A percentile compares a stretch with the other conserved stretches of the same genome.
These are phyloP conservation scores for Brachionus manjavacas DNA, from an alignment of 1,140 invertebrate genomes.

Conservation along the genomic window DNA sequence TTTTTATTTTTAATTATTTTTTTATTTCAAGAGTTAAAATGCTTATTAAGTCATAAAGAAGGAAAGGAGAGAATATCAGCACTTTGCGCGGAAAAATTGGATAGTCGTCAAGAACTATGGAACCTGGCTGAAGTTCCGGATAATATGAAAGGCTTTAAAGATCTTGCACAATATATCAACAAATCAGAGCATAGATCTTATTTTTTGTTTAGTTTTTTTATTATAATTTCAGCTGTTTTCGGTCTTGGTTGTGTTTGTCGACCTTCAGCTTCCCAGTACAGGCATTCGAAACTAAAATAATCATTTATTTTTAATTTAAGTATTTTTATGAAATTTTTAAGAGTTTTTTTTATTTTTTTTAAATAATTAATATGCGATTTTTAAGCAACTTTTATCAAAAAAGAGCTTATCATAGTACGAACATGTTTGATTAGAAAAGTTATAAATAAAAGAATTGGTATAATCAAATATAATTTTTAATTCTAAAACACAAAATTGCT, in stretches of 20 bases:
- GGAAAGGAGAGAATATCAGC: neutral
- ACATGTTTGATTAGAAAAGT: too few relatives aligned
- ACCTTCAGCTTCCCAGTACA: neutral
- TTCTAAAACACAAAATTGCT: too few relatives aligned
- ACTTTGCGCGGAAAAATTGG: neutral
- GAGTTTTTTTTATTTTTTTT: neutral
- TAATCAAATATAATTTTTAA: too few relatives aligned
- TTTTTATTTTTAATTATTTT: too few relatives aligned
- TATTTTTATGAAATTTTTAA: neutral
- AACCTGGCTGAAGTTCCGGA: constrained; percentile 10
- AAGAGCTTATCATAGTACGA: too few relatives aligned
- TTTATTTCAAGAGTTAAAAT: constrained; percentile 5
- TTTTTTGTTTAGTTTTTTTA: constrained; percentile 13
- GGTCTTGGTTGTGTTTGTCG: neutral
- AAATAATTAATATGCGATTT: neutral
- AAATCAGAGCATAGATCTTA: constrained; percentile 34
- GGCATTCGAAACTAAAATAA: constrained; percentile 7
- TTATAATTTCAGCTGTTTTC: neutral
- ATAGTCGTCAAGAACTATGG: constrained; percentile 15
- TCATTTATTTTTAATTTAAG: neutral
- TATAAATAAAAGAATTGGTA: too few relatives aligned
- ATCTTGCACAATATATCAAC: constrained; percentile 32
- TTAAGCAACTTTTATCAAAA: too few relatives aligned
- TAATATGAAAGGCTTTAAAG: neutral
- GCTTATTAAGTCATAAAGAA: neutral